A percentile compares a stretch with the other conserved stretches of the same genome.
These are phyloP conservation scores for Engraulis encrasicolus DNA, from an alignment of 2,113 vertebrate genomes.

Conservation along the genomic window DNA sequence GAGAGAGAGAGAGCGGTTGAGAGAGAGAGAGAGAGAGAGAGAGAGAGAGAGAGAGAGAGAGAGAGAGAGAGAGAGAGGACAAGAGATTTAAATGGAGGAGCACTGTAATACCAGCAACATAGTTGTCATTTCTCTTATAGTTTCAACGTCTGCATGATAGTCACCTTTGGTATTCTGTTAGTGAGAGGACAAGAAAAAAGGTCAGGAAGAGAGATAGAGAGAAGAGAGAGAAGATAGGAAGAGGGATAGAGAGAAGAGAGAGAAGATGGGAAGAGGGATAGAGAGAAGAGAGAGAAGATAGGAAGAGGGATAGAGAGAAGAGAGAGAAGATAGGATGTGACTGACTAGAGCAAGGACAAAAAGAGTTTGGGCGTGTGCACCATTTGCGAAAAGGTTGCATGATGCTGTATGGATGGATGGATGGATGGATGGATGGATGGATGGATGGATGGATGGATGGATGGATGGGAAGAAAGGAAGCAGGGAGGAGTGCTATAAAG, in stretches of 20 bases:
- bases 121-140: no score
- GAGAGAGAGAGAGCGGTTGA: not conserved
- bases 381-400: no score
- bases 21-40: not conserved
- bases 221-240: not conserved
- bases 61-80: not conserved
- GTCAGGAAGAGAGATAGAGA: not conserved
- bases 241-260: not conserved
- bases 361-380: no score
- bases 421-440: no score
- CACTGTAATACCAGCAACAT: no score
- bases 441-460: no score
- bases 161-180: no score
- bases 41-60: not conserved
- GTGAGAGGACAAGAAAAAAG: not conserved
- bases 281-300: not conserved
- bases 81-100: not conserved
- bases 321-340: not conserved
- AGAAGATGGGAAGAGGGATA: conserved; percentile 18
- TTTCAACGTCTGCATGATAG: no score
- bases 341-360: not conserved
- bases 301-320: not conserved
- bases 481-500: not conserved
- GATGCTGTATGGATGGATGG: no score
- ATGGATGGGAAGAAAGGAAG: no score